Evolutionary conservation across 2,797 vertebrate species (phyloP), one percentile per base, ranked within the genome.

Genomic region (Stomatorhinus walkeri): DNA sequence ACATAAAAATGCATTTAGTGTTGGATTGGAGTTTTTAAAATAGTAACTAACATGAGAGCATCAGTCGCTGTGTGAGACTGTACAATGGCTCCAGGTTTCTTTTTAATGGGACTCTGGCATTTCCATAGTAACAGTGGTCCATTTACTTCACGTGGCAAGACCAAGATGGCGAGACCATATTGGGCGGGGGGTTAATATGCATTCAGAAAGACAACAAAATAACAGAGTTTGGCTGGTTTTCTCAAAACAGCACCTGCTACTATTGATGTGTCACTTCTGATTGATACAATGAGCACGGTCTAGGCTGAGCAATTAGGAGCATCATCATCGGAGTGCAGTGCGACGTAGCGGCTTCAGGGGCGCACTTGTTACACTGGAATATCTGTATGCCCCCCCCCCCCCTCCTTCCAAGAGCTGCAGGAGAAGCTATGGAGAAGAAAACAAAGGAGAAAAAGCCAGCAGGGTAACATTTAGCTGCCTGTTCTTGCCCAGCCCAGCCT

Each of bases 71-170:
- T 84, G 40, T 46, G 43, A 46, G 9, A 24, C 16, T 84, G 8
- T 83, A 10, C 36, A 48, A 83, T 40, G 6, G 0, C 28, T 48
- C 14, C 9, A 48, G 76, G 0, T 5, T 40, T 81, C 1, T 36
- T 19, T 83, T 83, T n/a, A 40, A 43, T 0, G 16, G 92, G 93
- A 94, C 93, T 93, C 68, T 52, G 89, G 92, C 93, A 95, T 96
- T 95, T 94, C 96, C 93, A 95, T 95, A 93, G 95, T 91, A 95
- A 96, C 96, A 79, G 72, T 90, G 93, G 92, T 91, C 93, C 91
- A 94, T 93, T 94, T 94, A 92, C 92, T 94, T 92, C 91, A 91
- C 87, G 90, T 88, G 72, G 90, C 48, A 24, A 85, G 84, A 85
- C 85, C 52, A 56, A 85, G 88, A 90, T 49, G 88, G 87, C 85